phyloP scores from a whole-genome alignment of 1,140 invertebrate genomes.

The Prorops nasuta region DNA sequence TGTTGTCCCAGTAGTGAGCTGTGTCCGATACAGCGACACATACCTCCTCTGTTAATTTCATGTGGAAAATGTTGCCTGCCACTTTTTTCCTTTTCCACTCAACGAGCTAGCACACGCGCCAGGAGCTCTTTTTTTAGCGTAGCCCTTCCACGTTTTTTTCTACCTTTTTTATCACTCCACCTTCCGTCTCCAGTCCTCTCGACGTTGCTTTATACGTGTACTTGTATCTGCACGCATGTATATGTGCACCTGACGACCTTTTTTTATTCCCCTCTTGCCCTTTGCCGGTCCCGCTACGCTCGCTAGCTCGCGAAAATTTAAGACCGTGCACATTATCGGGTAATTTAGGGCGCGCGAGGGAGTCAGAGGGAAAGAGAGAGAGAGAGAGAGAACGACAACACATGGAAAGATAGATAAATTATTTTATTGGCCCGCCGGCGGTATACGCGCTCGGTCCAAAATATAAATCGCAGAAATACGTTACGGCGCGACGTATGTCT shows the following conservation, averaged over 20 bases:
- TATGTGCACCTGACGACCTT: neutral
- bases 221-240: neutral
- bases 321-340: constrained; percentile 16
- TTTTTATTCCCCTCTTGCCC: constrained; percentile 2
- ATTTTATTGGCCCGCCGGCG: constrained; percentile 15
- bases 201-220: too few relatives aligned
- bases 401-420: constrained; percentile 19
- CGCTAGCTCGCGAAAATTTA: constrained; percentile 18
- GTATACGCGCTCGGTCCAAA: neutral
- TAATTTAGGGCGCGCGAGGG: constrained; percentile 19
- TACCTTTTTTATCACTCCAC: too few relatives aligned
- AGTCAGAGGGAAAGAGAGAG: neutral
- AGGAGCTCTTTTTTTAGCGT: too few relatives aligned
- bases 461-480: constrained; percentile 16
- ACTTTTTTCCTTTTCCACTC: too few relatives aligned
- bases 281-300: neutral
- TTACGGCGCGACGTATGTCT: constrained; percentile 16
- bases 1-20: too few relatives aligned
- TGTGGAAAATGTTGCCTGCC: too few relatives aligned
- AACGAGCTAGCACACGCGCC: too few relatives aligned
- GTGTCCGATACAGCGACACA: too few relatives aligned
- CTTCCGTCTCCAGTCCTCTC: too few relatives aligned
- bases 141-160: too few relatives aligned
- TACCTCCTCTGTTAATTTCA: too few relatives aligned
- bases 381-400: neutral